These are phyloP conservation scores for Drosophila histrio DNA, from an alignment of 2,888 invertebrate genomes.

Conservation along the genomic window DNA sequence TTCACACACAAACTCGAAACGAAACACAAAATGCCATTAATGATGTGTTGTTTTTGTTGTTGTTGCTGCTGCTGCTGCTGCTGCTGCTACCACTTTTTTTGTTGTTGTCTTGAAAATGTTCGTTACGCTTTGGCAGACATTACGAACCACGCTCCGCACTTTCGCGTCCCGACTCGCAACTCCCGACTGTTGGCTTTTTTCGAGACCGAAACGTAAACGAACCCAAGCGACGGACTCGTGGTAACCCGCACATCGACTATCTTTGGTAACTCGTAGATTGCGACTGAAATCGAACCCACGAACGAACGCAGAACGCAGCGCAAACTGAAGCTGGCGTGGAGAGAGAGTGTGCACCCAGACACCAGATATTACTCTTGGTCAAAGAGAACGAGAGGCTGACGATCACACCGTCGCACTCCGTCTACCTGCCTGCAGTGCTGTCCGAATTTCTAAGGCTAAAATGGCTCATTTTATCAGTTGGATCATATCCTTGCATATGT, in stretches of 20 bases:
- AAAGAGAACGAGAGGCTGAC: constrained; percentile 5
- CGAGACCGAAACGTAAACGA: constrained; percentile 55
- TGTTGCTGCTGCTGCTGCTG: constrained; percentile 8
- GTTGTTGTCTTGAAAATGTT: constrained; percentile 63
- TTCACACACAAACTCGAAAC: constrained; percentile 74
- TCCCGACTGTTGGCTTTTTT: constrained; percentile 18
- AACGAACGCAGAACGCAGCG: constrained; percentile 33
- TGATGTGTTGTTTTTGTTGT: constrained; percentile 46
- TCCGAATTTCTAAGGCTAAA: too few relatives aligned
- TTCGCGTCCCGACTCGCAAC: constrained; percentile 39
- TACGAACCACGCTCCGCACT: constrained; percentile 76
- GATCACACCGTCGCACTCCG: not conserved
- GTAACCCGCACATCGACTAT: constrained; percentile 54
- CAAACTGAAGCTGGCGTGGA: constrained; percentile 36
- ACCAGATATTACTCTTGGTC: constrained; percentile 32
- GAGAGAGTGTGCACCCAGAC: constrained; percentile 36
- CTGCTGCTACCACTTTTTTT: constrained; percentile 27
- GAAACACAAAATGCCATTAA: constrained; percentile 74
- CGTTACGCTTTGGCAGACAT: constrained; percentile 79
- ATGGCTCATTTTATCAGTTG: too few relatives aligned
- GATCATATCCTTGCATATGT: too few relatives aligned
- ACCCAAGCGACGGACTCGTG: constrained; percentile 37
- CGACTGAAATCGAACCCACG: constrained; percentile 57
- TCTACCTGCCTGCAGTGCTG: constrained; percentile 5
- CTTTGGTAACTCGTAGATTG: constrained; percentile 72